These are phyloP conservation scores for Sphenopsis melanotis DNA, from an alignment of 2,797 vertebrate genomes.

Conservation along the genomic window DNA sequence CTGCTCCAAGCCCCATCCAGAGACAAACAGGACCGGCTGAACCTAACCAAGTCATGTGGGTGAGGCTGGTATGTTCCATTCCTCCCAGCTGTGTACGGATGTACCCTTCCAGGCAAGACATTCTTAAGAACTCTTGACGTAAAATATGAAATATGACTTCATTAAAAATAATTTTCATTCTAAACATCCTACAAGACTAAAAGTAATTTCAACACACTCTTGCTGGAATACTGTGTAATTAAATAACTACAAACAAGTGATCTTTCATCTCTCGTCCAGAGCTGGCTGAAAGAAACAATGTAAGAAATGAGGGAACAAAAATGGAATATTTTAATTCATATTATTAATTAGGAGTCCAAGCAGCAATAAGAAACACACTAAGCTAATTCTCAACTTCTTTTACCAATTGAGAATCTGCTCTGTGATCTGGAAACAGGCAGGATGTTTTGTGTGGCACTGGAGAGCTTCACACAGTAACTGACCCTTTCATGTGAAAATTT, in stretches of 20 bases:
- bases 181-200: background rate
- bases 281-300: background rate
- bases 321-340: fast-evolving
- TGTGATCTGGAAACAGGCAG: background rate
- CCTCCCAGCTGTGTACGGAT: background rate
- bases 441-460: background rate
- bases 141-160: background rate
- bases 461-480: background rate
- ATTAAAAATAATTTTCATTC: background rate
- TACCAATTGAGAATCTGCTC: background rate
- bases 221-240: background rate
- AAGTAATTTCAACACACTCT: background rate
- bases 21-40: background rate
- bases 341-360: background rate
- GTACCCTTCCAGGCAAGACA: background rate
- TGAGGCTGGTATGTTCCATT: background rate
- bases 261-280: background rate
- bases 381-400: background rate
- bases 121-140: background rate
- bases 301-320: background rate
- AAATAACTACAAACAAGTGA: background rate
- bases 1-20: background rate
- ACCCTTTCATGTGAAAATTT: background rate
- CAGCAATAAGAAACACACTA: background rate
- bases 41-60: background rate